Base-by-base conservation (phyloP, 2,888 invertebrate species). In the Bombylius major region DNA sequence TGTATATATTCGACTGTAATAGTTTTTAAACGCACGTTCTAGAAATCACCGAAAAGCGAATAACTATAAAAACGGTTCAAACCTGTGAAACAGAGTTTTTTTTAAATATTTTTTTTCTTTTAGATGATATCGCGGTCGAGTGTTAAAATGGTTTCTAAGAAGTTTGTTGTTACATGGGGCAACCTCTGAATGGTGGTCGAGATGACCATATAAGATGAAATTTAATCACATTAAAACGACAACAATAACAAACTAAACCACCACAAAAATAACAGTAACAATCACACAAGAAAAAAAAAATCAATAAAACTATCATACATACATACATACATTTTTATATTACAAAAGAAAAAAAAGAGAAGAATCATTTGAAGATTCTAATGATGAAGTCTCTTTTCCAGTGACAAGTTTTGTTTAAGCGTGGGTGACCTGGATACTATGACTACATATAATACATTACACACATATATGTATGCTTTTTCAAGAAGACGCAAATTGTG, bases 131-230 rank as follows among this genome's bases (percentile, higher is more conserved):
- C 52, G 23, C 45, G 51, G 53, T 44, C 55, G 59, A 59, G 59
- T 59, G 57, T 59, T 59, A 57, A 59, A 59, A 59, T 59, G 57
- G 59, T 54, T 59, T 59, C 59, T 54, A 51, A 54, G 59, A 59
- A 59, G 47, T 52, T 53, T 55, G 33, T n/a, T 46, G 8, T 42
- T 42, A 11, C 12, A 55, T 46, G 50, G 55, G 55, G 50, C 50
- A 50, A 55, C 51, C 50, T 50, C 36, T 45, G 47, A 50, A 39
- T 45, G 50, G 54, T 55, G 55, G 55, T 55, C 55, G 55, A 46
- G 55, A 50, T 55, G 55, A 55, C 51, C 55, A 55, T 36, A 50
- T 55, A 46, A 46, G 50, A 47, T 55, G 50, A 51, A 11, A 8
- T 42, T 42, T 42, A 42, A 42, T 11, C 23, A 23, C 23, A 23